phyloP scores from a whole-genome alignment of 92 coral and sea anemone species.

The Palythoa grandiflora region DNA sequence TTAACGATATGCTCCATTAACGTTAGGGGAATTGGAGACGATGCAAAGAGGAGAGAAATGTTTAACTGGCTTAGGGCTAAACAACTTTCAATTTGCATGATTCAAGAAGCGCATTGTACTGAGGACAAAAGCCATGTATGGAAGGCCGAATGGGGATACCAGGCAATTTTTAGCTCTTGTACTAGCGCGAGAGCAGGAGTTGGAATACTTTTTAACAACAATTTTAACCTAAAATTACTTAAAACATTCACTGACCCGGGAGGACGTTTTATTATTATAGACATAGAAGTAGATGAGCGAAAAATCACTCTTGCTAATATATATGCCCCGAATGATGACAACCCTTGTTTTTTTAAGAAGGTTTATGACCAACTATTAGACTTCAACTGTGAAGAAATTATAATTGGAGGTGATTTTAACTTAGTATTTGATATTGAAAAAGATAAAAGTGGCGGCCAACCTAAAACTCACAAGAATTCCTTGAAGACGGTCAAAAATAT shows the following conservation, averaged over 20 bases:
- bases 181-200: conserved; percentile 24
- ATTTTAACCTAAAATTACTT: conserved; percentile 25
- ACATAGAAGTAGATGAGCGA: conserved; percentile 19
- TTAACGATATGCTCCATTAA: conserved; percentile 39
- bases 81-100: conserved; percentile 39
- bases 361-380: background rate
- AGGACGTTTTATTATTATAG: conserved; percentile 34
- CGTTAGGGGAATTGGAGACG: conserved; percentile 38
- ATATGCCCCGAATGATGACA: conserved; percentile 42
- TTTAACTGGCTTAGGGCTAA: conserved; percentile 53
- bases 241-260: conserved; percentile 24
- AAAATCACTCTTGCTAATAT: conserved; percentile 26
- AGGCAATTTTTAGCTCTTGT: conserved; percentile 28
- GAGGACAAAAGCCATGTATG: background rate
- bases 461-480: conserved; percentile 30
- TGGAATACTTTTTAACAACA: conserved; percentile 33
- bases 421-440: conserved; percentile 19
- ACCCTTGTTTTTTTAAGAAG: conserved; percentile 32
- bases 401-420: conserved; percentile 43
- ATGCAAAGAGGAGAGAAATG: conserved; percentile 46
- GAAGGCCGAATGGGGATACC: conserved; percentile 49
- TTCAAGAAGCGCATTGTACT: conserved; percentile 46
- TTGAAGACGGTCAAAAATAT: conserved; percentile 19
- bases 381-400: background rate
- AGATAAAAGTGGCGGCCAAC: conserved; percentile 17